Base-by-base conservation (phyloP, 1,140 invertebrate genomes). In the Camponotus floridanus region DNA sequence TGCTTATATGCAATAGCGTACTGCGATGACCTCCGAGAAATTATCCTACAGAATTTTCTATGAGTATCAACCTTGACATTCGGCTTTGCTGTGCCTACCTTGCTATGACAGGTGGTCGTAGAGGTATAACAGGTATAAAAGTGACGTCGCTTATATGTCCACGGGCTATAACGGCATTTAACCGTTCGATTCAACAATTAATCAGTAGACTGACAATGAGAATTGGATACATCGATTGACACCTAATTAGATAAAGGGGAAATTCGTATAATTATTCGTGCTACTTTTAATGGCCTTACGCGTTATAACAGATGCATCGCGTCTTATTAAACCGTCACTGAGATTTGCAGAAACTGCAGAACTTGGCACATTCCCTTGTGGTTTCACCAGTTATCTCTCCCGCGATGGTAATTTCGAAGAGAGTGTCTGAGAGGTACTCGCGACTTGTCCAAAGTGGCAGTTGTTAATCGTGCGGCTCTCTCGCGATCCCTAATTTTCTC, bases 161-260 rank as follows among this genome's bases (percentile, higher is more conserved):
- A 62, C 51, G 15, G 65, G 57, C 36, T 31, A 59, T 88, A 88
- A 88, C 87, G 86, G 85, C 42, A 62, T 42, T 51, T 61, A 73
- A 67, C 62, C 11, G 81, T 36, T 36, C 8, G 76, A 79, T 79
- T 8, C 45, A 15, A 68, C 33, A 33, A 39, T 15, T 57, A 80
- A 80, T 80, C 64, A 65, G 64, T 21, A n/a, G 62, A 0, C 9
- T 11, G 62, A 67, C 76, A 79, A 79, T 67, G 62, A 26, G 9
- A 70, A 70, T 68, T 67, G 55, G 21, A 62, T 21, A 59, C 18
- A 33, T 3, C 39, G 26, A 80, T 80, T 80, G 76, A n/a, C 15
- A 57, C 11, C 33, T 80, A 80, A 80, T 80, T 70, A 70, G 21
- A 70, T 80, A 48, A 68, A 70, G 7, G 6, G 13, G 42, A 80